Base-by-base conservation (phyloP, 2,113 vertebrate species). In the Sphyrna mokarran region DNA sequence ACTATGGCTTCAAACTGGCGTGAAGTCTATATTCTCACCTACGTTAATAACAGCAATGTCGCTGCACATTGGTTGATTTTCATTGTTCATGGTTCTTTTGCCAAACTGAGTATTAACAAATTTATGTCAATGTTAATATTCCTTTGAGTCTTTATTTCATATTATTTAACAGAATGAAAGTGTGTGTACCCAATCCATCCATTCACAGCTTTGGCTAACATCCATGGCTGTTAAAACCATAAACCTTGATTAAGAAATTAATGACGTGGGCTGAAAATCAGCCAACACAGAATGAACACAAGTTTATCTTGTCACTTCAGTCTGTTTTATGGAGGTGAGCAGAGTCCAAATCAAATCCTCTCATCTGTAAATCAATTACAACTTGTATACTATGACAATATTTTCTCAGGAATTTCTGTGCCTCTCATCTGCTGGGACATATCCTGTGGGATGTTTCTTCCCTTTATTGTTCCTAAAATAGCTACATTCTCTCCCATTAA, bases 301-400 rank as follows among this genome's bases (percentile, higher is more conserved):
- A 90, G 87, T 90, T 90, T 66, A 91, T 91, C 33, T 91, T 91
- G 58, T 63, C 89, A 91, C 89, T 91, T 91, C 89, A 91, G 29
- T 33, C 61, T 91, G 89, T 66, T 91, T 91, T 63, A 91, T 63
- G 29, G 58, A 91, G 18, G 33, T 66, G 89, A 66, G 33, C 9
- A 61, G 61, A 91, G 14, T 66, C 89, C 89, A 91, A 91, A 66
- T 91, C 16, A 8, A 91, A 37, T 22, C 20, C 58, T 91, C 89
- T 91, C 89, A 66, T 91, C 89, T 91, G 89, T 91, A 66, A 66
- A 91, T 91, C 89, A 91, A 66, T 91, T 91, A 91, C 63, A 63
- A 37, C 11, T 20, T 91, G 89, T 18, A 20, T 13, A 33, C 33
- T 91, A 16, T 91, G 89, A 66, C 33, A 66, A 37, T 66, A 91